A percentile compares a stretch with the other conserved stretches of the same genome.
phyloP scores from a whole-genome alignment of 2,113 vertebrate species.

The Coryphaenoides rupestris region DNA sequence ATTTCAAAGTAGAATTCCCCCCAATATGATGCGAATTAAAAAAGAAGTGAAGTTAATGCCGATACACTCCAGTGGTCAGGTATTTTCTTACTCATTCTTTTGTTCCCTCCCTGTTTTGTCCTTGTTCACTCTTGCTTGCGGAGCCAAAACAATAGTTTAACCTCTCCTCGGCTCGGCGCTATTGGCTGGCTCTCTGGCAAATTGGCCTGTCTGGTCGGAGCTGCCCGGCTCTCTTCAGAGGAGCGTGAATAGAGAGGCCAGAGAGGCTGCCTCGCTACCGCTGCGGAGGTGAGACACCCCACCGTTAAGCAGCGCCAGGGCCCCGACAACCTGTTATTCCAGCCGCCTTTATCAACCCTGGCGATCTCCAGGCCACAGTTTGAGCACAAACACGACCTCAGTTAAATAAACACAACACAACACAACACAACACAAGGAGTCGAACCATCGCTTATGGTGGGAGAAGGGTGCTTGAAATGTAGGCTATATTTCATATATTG shows the following conservation, averaged over 20 bases:
- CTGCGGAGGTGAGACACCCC: constrained; percentile 70
- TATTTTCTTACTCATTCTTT: constrained; percentile 65
- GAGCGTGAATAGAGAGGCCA: constrained; percentile 68
- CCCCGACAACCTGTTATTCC: constrained; percentile 75
- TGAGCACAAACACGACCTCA: constrained; percentile 25
- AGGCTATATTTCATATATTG: too few species aligned
- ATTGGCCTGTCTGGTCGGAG: constrained; percentile 69
- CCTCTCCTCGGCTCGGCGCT: constrained; percentile 65
- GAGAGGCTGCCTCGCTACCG: constrained; percentile 68
- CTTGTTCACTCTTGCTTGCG: constrained; percentile 73
- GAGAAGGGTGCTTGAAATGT: constrained; percentile 33
- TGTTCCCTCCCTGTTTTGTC: constrained; percentile 64
- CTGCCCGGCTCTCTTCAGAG: constrained; percentile 62
- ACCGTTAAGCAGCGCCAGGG: constrained; percentile 55
- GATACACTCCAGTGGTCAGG: constrained; percentile 61
- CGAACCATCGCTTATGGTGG: neutral
- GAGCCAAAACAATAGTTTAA: constrained; percentile 76
- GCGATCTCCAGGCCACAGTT: constrained; percentile 63
- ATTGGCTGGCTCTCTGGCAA: constrained; percentile 72
- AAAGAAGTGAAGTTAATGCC: constrained; percentile 56
- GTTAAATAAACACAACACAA: neutral
- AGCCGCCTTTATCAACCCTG: constrained; percentile 69
- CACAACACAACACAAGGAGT: too few species aligned
- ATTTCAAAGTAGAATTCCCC: constrained; percentile 23
- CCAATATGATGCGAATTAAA: constrained; percentile 20